phyloP scores from a whole-genome alignment of 2,888 invertebrate genomes.

The Pimpla rufipes region DNA sequence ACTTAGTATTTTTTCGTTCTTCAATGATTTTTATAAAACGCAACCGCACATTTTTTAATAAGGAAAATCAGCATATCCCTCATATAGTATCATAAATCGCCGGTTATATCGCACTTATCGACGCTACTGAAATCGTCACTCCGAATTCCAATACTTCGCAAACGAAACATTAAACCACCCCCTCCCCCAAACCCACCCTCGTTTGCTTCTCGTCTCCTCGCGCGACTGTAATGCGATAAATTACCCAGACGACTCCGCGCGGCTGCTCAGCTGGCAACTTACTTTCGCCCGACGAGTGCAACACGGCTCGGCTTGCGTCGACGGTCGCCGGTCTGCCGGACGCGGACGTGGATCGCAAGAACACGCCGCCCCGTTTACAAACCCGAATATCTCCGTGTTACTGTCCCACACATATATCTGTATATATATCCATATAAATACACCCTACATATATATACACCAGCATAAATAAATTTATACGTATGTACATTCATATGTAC shows the following conservation, averaged over 20 bases:
- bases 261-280: conserved; percentile 40
- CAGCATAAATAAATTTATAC: conserved; percentile 28
- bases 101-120: no score
- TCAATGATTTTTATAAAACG: no score
- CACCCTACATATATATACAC: conserved; percentile 37
- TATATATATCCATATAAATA: no score
- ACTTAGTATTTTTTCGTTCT: no score
- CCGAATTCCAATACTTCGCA: no score
- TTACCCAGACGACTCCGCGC: conserved; percentile 69
- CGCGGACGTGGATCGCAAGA: conserved; percentile 26
- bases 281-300: conserved; percentile 1
- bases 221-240: conserved; percentile 76
- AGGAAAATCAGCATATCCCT: no score
- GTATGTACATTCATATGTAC: conserved; percentile 33
- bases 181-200: conserved; percentile 69
- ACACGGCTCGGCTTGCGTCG: neutral
- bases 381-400: conserved; percentile 25
- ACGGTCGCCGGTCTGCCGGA: conserved; percentile 17
- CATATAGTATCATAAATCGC: no score
- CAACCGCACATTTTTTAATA: no score
- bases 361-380: neutral
- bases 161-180: no score
- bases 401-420: no score
- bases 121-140: no score
- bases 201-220: conserved; percentile 23